These are phyloP conservation scores for Cistogaster globosa DNA, from an alignment of 2,888 invertebrate genomes.

Conservation along the genomic window DNA sequence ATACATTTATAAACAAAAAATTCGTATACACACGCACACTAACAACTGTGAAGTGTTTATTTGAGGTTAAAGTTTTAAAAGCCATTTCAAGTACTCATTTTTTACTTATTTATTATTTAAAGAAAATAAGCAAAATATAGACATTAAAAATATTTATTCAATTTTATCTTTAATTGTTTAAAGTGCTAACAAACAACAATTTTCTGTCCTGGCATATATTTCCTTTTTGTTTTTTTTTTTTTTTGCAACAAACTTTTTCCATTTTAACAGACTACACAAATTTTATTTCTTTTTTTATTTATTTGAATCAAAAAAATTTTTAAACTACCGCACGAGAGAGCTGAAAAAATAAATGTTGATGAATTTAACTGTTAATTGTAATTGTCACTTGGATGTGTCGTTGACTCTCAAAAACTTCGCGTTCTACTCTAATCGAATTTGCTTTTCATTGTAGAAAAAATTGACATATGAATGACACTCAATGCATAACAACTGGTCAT, in stretches of 20 bases:
- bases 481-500: conserved; percentile 39
- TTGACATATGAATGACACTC: conserved; percentile 68
- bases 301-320: neutral
- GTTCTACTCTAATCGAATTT: conserved; percentile 66
- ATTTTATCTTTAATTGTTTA: conserved; percentile 39
- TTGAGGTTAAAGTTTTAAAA: conserved; percentile 61
- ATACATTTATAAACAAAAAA: conserved; percentile 1
- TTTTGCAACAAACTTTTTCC: neutral
- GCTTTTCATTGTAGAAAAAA: conserved; percentile 49
- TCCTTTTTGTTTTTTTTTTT: no score
- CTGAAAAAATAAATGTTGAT: conserved; percentile 37
- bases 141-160: conserved; percentile 6
- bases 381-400: conserved; percentile 63
- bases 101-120: conserved; percentile 45
- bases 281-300: neutral
- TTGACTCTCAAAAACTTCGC: conserved; percentile 62
- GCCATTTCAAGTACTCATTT: conserved; percentile 52
- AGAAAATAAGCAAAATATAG: neutral
- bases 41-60: conserved; percentile 52
- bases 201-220: neutral
- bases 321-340: neutral
- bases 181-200: conserved; percentile 19
- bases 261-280: neutral
- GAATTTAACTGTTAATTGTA: conserved; percentile 60
- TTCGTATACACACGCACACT: no score